phyloP scores from a whole-genome alignment of 2,797 vertebrate genomes.

The Micrastur ruficollis region DNA sequence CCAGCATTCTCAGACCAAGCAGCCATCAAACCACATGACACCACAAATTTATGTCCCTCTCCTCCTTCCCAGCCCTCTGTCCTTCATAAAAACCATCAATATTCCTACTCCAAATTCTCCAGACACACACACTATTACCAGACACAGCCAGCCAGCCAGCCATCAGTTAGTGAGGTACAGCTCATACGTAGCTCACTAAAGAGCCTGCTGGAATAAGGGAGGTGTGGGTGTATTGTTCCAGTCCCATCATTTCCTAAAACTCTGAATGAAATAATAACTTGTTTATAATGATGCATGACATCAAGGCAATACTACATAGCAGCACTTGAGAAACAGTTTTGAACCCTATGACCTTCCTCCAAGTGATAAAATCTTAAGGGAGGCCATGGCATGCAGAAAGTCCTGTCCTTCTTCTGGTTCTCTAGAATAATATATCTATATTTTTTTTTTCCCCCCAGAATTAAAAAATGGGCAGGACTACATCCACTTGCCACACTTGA shows the following conservation, averaged over 20 bases:
- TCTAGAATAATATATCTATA: background rate
- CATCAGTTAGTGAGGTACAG: background rate
- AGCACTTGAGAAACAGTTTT: slow-evolving; percentile 27
- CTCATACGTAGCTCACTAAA: background rate
- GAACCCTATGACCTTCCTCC: slow-evolving; percentile 3
- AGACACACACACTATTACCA: background rate
- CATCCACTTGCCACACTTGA: background rate
- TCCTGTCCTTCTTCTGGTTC: background rate
- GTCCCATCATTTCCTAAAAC: slow-evolving; percentile 45
- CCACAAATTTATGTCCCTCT: background rate
- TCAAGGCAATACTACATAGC: background rate
- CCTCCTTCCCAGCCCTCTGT: background rate
- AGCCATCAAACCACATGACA: background rate
- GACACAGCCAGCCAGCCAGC: background rate
- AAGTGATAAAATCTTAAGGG: background rate
- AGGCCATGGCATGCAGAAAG: background rate
- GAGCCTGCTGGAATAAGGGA: background rate
- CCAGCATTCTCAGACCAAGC: background rate
- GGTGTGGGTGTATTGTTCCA: slow-evolving; percentile 45
- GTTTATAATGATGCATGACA: slow-evolving; percentile 26
- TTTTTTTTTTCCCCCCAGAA: background rate
- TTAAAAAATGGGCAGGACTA: background rate
- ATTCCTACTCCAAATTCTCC: background rate
- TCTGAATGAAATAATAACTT: slow-evolving; percentile 19
- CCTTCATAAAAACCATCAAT: background rate